These are phyloP conservation scores for Staurois parvus DNA, from an alignment of 2,797 vertebrate genomes.

Conservation along the genomic window DNA sequence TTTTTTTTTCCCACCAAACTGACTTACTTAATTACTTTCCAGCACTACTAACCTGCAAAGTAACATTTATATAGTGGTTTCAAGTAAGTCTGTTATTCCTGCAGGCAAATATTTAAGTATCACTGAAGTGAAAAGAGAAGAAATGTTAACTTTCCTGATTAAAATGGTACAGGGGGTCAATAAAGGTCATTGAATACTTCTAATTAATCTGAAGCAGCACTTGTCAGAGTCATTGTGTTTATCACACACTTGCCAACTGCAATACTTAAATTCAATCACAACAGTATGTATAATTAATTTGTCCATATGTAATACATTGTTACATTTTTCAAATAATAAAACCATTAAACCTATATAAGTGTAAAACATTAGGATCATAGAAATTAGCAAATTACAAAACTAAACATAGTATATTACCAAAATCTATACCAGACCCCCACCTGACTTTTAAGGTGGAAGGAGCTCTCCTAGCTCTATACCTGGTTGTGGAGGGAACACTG, in stretches of 20 bases:
- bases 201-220: constrained; percentile 55
- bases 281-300: constrained; percentile 44
- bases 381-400: too few species aligned
- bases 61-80: neutral
- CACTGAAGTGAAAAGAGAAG: constrained; percentile 8
- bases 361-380: too few species aligned
- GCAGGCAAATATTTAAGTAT: constrained; percentile 36
- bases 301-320: neutral
- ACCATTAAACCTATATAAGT: too few species aligned
- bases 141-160: constrained; percentile 47
- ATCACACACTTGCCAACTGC: constrained; percentile 29
- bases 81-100: constrained; percentile 31
- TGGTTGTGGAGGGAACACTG: too few species aligned
- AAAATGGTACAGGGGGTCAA: constrained; percentile 43
- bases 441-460: too few species aligned
- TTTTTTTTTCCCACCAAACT: too few species aligned
- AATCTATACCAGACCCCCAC: too few species aligned
- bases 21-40: too few species aligned
- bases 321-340: too few species aligned
- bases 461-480: too few species aligned
- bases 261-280: constrained; percentile 34
- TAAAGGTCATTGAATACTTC: constrained; percentile 37
- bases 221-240: constrained; percentile 37
- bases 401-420: too few species aligned
- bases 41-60: too few species aligned